phyloP scores from a whole-genome alignment of 2,797 vertebrate species.

The Bucorvus abyssinicus region DNA sequence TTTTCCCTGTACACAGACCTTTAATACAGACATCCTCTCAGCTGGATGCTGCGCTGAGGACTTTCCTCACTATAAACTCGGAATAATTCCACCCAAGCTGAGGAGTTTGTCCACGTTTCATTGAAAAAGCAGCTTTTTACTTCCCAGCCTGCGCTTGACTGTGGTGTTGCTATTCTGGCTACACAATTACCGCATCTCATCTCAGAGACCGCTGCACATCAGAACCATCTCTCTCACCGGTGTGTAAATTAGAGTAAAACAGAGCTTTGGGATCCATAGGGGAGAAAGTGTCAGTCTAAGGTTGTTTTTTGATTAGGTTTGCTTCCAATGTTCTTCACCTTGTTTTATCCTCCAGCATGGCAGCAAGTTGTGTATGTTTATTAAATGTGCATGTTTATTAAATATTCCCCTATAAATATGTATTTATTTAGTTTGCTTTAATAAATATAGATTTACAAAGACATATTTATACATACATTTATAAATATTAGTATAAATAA shows the following conservation, averaged over 20 bases:
- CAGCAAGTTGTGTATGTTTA: conserved; percentile 40
- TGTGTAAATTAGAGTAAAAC: conserved; percentile 25
- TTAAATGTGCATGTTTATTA: conserved; percentile 9
- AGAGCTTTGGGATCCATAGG: conserved; percentile 43
- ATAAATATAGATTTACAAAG: conserved; percentile 31
- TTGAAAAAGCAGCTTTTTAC: not conserved
- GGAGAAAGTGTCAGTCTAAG: conserved; percentile 35
- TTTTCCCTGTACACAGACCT: not conserved
- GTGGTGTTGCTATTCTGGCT: conserved; percentile 9
- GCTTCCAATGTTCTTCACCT: conserved; percentile 24
- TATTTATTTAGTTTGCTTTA: conserved; percentile 19
- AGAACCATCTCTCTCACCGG: not conserved
- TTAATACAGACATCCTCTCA: not conserved
- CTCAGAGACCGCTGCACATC: conserved; percentile 9
- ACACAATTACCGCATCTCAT: not conserved
- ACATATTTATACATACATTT: conserved; percentile 28
- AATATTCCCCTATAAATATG: conserved; percentile 58
- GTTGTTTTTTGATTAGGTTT: conserved; percentile 48
- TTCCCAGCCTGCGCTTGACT: not conserved
- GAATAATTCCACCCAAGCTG: not conserved
- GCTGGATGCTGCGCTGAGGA: not conserved
- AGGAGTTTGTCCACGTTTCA: not conserved
- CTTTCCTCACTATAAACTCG: not conserved
- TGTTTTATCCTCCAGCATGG: conserved; percentile 29
- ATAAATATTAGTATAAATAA: conserved; percentile 52